Evolutionary conservation across 2,113 vertebrate genomes (phyloP).

Genomic region (Hippocampus mohnikei): DNA sequence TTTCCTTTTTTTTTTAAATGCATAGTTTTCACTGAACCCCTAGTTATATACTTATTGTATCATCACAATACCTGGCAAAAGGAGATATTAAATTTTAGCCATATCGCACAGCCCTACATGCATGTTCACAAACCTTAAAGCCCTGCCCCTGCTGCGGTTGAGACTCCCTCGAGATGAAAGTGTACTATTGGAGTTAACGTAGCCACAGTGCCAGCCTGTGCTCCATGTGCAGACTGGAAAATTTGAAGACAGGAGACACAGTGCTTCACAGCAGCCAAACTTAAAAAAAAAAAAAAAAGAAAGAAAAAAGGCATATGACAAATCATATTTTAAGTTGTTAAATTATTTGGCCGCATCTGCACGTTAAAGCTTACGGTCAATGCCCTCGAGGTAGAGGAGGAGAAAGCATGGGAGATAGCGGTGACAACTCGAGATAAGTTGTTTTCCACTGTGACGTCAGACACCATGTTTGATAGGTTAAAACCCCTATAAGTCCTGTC

Average conservation of each 20-base stretch:
- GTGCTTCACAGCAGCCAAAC: constrained; percentile 96
- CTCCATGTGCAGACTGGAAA: constrained; percentile 91
- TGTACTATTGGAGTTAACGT: constrained; percentile 65
- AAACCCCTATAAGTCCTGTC: constrained; percentile 90
- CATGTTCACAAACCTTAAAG: constrained; percentile 43
- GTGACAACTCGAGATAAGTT: constrained; percentile 90
- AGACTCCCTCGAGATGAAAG: constrained; percentile 44
- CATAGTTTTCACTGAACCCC: no score
- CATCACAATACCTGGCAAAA: no score
- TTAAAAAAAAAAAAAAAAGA: constrained; percentile 45
- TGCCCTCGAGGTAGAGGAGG: constrained; percentile 86
- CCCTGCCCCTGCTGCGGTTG: constrained; percentile 50
- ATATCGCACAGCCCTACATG: no score
- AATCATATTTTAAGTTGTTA: neutral
- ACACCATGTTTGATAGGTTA: constrained; percentile 76
- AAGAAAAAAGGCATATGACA: neutral
- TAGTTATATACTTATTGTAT: no score
- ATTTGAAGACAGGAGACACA: constrained; percentile 83
- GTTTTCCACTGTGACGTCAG: constrained; percentile 91
- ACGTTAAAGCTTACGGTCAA: constrained; percentile 77
- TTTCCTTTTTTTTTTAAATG: no score
- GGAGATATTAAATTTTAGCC: no score
- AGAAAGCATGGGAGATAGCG: constrained; percentile 83
- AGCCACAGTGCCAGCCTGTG: constrained; percentile 92
- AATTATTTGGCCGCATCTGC: neutral